Percentiles rank a stretch among this genome's conserved stretches.
phyloP scores from a whole-genome alignment of 2,888 invertebrate genomes.

The Lacanobia oleracea region DNA sequence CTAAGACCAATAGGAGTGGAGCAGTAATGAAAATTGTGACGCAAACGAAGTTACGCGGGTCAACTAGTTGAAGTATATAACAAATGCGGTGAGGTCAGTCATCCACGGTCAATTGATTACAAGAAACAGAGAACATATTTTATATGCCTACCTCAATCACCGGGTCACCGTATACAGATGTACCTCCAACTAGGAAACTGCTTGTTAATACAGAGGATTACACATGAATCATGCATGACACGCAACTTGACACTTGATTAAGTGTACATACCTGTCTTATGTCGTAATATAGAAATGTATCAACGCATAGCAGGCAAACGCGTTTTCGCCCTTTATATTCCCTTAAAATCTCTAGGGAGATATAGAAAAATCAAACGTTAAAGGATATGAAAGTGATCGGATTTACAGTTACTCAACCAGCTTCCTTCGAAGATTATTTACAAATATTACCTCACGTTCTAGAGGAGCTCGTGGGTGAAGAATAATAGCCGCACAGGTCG shows the following conservation, averaged over 20 bases:
- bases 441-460: too few species aligned
- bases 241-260: slow-evolving; percentile 37
- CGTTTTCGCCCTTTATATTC: slow-evolving; percentile 19
- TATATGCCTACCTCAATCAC: neutral
- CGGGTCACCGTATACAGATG: neutral
- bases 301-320: neutral
- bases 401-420: slow-evolving; percentile 37
- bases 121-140: too few species aligned
- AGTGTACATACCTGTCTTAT: slow-evolving; percentile 22
- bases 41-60: too few species aligned
- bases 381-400: slow-evolving; percentile 40
- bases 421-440: slow-evolving; percentile 20
- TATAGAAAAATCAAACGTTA: slow-evolving; percentile 44
- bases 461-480: too few species aligned
- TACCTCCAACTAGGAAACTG: slow-evolving; percentile 11
- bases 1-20: too few species aligned
- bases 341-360: slow-evolving; percentile 33
- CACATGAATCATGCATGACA: slow-evolving; percentile 33
- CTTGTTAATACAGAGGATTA: slow-evolving; percentile 31
- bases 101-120: too few species aligned
- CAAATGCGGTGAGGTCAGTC: too few species aligned
- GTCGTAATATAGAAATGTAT: neutral
- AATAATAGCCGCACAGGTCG: too few species aligned
- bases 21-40: too few species aligned
- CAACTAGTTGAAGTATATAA: too few species aligned